A percentile compares a stretch with the other conserved stretches of the same genome.
Evolutionary conservation across 2,113 vertebrate species (phyloP).

Genomic region (Felis chaus): DNA sequence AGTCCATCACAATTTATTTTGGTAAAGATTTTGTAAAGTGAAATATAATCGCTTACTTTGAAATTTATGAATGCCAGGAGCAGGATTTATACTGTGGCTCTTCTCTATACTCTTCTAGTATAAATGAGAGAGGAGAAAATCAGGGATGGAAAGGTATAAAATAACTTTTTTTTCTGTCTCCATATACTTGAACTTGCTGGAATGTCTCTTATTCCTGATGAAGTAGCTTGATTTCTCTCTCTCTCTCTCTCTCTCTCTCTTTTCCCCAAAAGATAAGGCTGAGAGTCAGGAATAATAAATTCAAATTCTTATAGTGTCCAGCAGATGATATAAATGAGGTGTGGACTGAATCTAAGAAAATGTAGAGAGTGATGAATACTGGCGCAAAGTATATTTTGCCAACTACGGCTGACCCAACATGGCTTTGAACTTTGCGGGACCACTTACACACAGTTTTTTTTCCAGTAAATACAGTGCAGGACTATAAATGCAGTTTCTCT

Average conservation of each 20-base stretch:
- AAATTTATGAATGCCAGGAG: not conserved
- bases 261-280: not conserved
- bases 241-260: not conserved
- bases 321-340: not conserved
- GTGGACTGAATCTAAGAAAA: not conserved
- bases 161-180: not conserved
- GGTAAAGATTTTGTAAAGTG: not conserved
- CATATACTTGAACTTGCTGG: not conserved
- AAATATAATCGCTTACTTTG: constrained; percentile 8
- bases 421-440: not conserved
- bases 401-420: not conserved
- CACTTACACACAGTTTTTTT: not conserved
- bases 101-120: not conserved
- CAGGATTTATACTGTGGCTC: not conserved
- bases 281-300: not conserved
- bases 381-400: not conserved
- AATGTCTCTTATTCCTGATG: not conserved
- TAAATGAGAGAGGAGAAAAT: not conserved
- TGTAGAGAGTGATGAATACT: not conserved
- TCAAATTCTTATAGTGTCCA: not conserved
- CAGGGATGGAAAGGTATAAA: not conserved
- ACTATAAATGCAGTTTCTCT: not conserved
- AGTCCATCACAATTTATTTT: not conserved
- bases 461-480: not conserved
- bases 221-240: not conserved